Conservation (phyloP, 1,140 invertebrate species). For the Harpegnathos saltator region DNA sequence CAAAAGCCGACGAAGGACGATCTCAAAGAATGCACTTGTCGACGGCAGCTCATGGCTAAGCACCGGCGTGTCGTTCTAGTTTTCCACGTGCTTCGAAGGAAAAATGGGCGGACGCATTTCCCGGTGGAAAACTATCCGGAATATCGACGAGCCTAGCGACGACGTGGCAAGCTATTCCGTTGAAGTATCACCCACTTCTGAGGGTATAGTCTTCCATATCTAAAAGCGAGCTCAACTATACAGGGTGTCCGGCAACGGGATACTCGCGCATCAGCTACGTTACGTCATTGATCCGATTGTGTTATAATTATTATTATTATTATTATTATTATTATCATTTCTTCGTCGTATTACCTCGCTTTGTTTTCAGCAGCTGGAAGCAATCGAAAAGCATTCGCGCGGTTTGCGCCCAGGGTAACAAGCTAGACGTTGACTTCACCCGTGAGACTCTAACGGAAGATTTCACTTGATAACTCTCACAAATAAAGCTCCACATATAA, state of each 20-base stretch:
- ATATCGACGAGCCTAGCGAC: conserved; percentile 66
- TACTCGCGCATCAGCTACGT: not conserved
- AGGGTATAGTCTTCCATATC: conserved; percentile 60
- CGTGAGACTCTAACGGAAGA: not conserved
- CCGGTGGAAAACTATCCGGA: conserved; percentile 56
- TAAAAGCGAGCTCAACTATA: conserved; percentile 52
- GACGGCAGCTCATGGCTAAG: conserved; percentile 20
- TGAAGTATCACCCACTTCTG: conserved; percentile 48
- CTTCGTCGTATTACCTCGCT: not conserved
- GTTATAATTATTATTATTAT: not conserved
- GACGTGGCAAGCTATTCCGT: conserved; percentile 58
- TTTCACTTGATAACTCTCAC: not conserved
- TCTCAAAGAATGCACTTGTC: conserved; percentile 47
- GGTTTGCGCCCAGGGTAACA: not conserved
- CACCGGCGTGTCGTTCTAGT: conserved; percentile 34
- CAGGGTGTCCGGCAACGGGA: conserved; percentile 49
- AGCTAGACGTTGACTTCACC: not conserved
- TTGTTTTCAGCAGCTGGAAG: not conserved
- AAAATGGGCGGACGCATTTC: conserved; percentile 54
- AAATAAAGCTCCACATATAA: not conserved
- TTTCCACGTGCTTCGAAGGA: conserved; percentile 25
- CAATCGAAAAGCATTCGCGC: not conserved
- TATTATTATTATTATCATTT: not conserved
- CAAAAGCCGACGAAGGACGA: not conserved
- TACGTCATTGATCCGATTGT: not conserved